phyloP scores from a whole-genome alignment of 1,140 invertebrate species.

The Forficula auricularia region DNA sequence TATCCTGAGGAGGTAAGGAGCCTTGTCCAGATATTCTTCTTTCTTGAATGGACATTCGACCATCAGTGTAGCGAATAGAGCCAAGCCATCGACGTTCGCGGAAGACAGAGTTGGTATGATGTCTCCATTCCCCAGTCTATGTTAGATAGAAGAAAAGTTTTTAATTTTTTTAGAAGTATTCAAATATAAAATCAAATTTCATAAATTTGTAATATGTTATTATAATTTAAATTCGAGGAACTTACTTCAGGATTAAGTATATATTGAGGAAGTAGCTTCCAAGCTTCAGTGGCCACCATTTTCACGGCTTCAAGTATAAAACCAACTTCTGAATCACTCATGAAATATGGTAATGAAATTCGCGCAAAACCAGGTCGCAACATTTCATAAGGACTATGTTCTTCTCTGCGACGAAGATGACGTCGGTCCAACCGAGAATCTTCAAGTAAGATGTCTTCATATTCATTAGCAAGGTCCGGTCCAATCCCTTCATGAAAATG shows the following conservation, averaged over 20 bases:
- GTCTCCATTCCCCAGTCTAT: slow-evolving; percentile 70
- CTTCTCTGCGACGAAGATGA: slow-evolving; percentile 35
- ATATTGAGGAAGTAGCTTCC: slow-evolving; percentile 79
- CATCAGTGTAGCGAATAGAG: slow-evolving; percentile 56
- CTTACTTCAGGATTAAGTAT: slow-evolving; percentile 49
- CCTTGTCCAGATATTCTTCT: slow-evolving; percentile 46
- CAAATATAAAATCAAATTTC: too few species aligned
- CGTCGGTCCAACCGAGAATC: slow-evolving; percentile 48
- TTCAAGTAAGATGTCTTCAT: slow-evolving; percentile 57
- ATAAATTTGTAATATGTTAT: too few species aligned
- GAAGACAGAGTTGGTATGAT: slow-evolving; percentile 56
- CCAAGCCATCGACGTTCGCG: slow-evolving; percentile 69
- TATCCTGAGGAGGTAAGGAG: slow-evolving; percentile 43
- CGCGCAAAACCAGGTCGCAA: slow-evolving; percentile 72
- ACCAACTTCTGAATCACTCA: slow-evolving; percentile 56
- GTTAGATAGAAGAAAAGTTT: too few species aligned
- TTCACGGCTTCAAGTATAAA: slow-evolving; percentile 71
- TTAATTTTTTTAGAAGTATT: too few species aligned
- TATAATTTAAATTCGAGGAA: too few species aligned
- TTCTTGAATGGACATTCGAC: slow-evolving; percentile 53
- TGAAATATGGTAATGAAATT: slow-evolving; percentile 72
- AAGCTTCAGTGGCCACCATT: slow-evolving; percentile 73
- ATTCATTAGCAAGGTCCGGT: slow-evolving; percentile 49
- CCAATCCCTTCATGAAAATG: slow-evolving; percentile 37
- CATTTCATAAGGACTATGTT: slow-evolving; percentile 50